These are phyloP conservation scores for Chlamydotis undulata DNA, from an alignment of 2,113 vertebrate genomes.

Conservation along the genomic window DNA sequence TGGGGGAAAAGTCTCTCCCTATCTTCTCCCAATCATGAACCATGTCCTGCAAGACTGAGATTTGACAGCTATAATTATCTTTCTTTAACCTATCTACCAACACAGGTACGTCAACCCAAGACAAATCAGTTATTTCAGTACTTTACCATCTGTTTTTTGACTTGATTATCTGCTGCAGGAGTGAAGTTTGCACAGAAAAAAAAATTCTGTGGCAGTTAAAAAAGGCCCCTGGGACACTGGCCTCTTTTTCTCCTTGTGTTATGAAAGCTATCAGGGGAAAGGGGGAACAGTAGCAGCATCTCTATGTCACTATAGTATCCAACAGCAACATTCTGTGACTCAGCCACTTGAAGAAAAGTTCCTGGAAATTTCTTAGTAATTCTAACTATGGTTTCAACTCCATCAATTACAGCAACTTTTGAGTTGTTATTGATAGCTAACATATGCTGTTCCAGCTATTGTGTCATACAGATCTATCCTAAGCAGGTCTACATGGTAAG, in stretches of 20 bases:
- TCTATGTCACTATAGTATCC: not conserved
- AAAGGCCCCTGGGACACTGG: fast-evolving
- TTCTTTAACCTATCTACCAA: not conserved
- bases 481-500: not conserved
- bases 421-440: not conserved
- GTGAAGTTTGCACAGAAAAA: not conserved
- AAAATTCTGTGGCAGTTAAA: not conserved
- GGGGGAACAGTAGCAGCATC: not conserved
- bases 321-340: not conserved
- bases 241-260: not conserved
- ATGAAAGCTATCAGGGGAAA: not conserved
- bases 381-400: not conserved
- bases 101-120: not conserved
- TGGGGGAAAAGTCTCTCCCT: not conserved
- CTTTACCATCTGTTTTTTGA: not conserved
- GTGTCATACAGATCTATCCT: not conserved
- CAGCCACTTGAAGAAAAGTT: not conserved
- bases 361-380: not conserved
- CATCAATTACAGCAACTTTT: not conserved
- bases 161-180: not conserved
- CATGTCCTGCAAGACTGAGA: not conserved
- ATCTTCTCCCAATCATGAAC: not conserved
- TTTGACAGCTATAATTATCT: not conserved
- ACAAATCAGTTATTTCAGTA: not conserved
- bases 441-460: not conserved